Base-by-base conservation (phyloP, 2,113 vertebrate species). In the Periophthalmodon schlosseri region DNA sequence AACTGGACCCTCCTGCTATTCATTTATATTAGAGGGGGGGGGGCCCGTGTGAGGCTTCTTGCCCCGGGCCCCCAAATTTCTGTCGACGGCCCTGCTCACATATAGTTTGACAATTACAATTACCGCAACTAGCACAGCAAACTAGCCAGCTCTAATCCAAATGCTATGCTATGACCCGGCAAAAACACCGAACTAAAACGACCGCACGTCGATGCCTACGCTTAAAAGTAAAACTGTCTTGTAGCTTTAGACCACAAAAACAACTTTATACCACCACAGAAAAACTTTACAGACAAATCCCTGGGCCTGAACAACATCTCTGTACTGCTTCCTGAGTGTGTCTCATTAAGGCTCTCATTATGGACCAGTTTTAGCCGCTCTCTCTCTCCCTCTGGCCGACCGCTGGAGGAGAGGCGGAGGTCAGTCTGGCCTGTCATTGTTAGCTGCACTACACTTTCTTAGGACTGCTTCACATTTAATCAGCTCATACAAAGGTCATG, bases 261-360 rank as follows among this genome's bases (percentile, higher is more conserved):
- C n/a, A 56, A 76, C 74, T 85, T 81, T 77, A 75, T 80, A 61
- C n/a, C 68, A 81, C 52, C 21, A 77, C 79, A 28, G 71, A 79
- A 80, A 81, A 72, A 73, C 11, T 5, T 77, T 77, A 36, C 72
- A 68, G 80, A 28, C 64, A 72, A 69, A 49, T 69, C 44, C 70
- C 34, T 73, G 13, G 20, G 70, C 71, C 61, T 8, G 47, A 84
- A 82, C 78, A 80, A 85, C 78, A 64, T 15, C 23, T 77, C 75
- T 60, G 36, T 14, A 72, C 78, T 74, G 80, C 82, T 73, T 61
- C 67, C 70, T 34, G 80, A 80, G 85, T 71, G 63, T 56, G 78
- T 84, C 81, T 90, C 85, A 86, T 88, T 90, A 89, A 74, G 50
- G 79, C 72, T 69, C 81, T 91, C 87, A 77, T 92, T 89, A 89